phyloP scores from a whole-genome alignment of 2,113 vertebrate species.

The Nothoprocta perdicaria region DNA sequence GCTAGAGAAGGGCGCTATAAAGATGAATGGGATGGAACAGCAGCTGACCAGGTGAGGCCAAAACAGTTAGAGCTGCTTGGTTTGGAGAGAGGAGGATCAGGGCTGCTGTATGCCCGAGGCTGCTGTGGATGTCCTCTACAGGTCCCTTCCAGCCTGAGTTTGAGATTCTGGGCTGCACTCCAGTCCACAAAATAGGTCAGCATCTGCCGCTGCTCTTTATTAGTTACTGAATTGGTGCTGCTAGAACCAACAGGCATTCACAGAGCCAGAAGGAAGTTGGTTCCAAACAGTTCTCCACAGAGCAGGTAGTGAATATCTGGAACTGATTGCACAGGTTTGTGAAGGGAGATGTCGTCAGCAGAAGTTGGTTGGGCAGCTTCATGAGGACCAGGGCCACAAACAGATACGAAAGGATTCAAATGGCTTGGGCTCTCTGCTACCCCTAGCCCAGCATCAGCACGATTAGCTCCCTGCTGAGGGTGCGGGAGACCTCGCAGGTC shows the following conservation, averaged over 20 bases:
- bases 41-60: background rate
- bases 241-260: accelerated
- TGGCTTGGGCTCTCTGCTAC: too few relatives aligned
- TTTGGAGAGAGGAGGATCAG: background rate
- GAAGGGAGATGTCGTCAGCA: background rate
- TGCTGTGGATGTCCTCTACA: constrained; percentile 27
- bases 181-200: accelerated
- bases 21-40: background rate
- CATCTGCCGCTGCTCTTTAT: too few relatives aligned
- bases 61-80: background rate
- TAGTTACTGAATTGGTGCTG: accelerated
- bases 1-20: background rate
- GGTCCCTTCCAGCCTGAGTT: background rate
- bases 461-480: too few relatives aligned
- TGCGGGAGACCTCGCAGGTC: background rate
- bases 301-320: background rate
- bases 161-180: accelerated
- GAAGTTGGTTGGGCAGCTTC: background rate
- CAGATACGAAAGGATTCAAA: background rate
- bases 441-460: accelerated
- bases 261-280: background rate
- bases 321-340: background rate
- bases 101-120: background rate
- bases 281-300: background rate
- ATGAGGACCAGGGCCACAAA: background rate